Conservation (phyloP, 2,113 vertebrate genomes). For the Myrmecobius fasciatus region DNA sequence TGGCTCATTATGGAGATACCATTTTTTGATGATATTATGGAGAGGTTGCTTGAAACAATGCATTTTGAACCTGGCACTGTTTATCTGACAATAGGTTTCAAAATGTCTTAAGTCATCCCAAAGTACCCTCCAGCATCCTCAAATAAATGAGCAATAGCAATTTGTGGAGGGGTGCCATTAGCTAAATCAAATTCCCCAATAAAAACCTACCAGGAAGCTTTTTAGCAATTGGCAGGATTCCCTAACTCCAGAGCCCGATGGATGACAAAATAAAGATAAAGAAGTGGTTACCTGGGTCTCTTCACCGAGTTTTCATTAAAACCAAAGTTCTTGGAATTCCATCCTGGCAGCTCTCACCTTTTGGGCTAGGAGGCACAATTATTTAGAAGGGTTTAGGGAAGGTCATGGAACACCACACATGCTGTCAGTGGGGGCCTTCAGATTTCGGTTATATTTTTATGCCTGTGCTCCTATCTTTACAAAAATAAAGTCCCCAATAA, state of each 20-base stretch:
- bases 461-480: slow-evolving; percentile 43
- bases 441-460: slow-evolving; percentile 49
- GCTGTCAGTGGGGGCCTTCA: slow-evolving; percentile 52
- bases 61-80: slow-evolving; percentile 37
- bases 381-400: slow-evolving; percentile 42
- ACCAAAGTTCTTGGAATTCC: slow-evolving; percentile 53
- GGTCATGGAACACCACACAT: slow-evolving; percentile 4
- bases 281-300: slow-evolving; percentile 17
- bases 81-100: slow-evolving; percentile 34
- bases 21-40: slow-evolving; percentile 26
- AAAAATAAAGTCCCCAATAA: slow-evolving; percentile 23
- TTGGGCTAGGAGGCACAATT: slow-evolving; percentile 32
- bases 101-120: slow-evolving; percentile 34
- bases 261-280: slow-evolving; percentile 38
- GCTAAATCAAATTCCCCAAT: slow-evolving; percentile 37
- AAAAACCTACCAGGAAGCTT: slow-evolving; percentile 37
- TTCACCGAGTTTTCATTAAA: slow-evolving; percentile 59
- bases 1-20: slow-evolving; percentile 29
- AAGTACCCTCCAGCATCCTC: slow-evolving; percentile 49
- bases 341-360: slow-evolving; percentile 32
- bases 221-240: slow-evolving; percentile 38
- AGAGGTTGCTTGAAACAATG: slow-evolving; percentile 27
- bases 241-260: neutral
- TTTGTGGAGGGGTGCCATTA: slow-evolving; percentile 44
- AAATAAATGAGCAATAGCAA: slow-evolving; percentile 53